These are phyloP conservation scores for Brachirus orientalis DNA, from an alignment of 2,113 vertebrate genomes.

Conservation along the genomic window DNA sequence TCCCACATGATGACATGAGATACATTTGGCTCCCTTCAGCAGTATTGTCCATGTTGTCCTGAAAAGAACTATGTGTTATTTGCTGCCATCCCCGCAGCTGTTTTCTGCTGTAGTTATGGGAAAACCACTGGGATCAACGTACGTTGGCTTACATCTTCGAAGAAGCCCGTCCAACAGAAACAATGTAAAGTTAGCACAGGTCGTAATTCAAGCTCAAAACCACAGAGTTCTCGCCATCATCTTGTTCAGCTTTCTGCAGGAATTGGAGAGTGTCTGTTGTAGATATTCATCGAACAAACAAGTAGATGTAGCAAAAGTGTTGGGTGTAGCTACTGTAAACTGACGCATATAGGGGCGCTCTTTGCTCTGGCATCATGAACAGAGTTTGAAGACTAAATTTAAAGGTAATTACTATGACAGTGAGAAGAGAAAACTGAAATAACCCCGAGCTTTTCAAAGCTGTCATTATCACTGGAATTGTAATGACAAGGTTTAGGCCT, in stretches of 20 bases:
- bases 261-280: constrained; percentile 51
- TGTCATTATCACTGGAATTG: constrained; percentile 86
- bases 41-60: constrained; percentile 67
- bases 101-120: constrained; percentile 67
- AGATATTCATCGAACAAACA: constrained; percentile 64
- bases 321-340: constrained; percentile 80
- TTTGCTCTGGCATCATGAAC: constrained; percentile 68
- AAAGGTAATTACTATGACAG: constrained; percentile 87
- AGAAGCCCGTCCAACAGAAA: constrained; percentile 66
- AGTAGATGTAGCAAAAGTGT: constrained; percentile 64
- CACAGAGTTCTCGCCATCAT: constrained; percentile 58
- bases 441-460: constrained; percentile 80
- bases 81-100: constrained; percentile 37
- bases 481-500: constrained; percentile 84
- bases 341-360: constrained; percentile 70
- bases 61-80: constrained; percentile 63
- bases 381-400: constrained; percentile 84
- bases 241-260: constrained; percentile 59
- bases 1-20: constrained; percentile 69
- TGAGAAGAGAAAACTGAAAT: constrained; percentile 80
- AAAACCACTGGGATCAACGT: constrained; percentile 73
- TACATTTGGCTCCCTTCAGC: constrained; percentile 52
- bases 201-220: constrained; percentile 65
- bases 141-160: constrained; percentile 69
- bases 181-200: constrained; percentile 72